Conservation (phyloP, 1,140 invertebrate species). For the Formica selysi region DNA sequence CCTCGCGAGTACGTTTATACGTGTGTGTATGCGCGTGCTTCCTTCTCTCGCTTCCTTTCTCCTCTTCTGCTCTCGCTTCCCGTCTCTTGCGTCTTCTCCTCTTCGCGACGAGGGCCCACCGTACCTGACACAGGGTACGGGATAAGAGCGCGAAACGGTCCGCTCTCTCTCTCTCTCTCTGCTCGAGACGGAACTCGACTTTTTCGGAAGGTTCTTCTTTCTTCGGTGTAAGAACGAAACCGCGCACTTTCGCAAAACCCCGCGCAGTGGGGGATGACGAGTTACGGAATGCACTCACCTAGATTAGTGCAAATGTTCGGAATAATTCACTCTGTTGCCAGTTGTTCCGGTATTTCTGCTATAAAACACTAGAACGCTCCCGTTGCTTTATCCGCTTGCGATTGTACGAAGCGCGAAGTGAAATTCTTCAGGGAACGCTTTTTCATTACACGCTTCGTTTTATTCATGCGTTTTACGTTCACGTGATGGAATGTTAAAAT, state of each 20-base stretch:
- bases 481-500: slow-evolving; percentile 5
- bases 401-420: neutral
- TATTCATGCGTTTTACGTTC: neutral
- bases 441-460: neutral
- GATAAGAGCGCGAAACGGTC: slow-evolving; percentile 37
- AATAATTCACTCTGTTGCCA: neutral
- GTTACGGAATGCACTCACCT: slow-evolving; percentile 18
- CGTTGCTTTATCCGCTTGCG: neutral
- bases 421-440: neutral
- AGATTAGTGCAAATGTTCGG: slow-evolving; percentile 25
- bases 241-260: neutral
- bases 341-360: neutral
- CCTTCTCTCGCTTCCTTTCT: slow-evolving; percentile 49
- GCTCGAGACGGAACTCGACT: slow-evolving; percentile 7
- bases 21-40: slow-evolving; percentile 5
- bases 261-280: neutral
- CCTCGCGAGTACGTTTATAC: neutral
- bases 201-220: neutral
- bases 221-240: neutral
- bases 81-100: slow-evolving; percentile 22
- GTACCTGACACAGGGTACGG: neutral
- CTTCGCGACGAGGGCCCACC: slow-evolving; percentile 55
- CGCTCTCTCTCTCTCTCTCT: neutral
- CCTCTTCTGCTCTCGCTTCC: slow-evolving; percentile 28
- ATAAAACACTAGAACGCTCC: neutral